phyloP scores from a whole-genome alignment of 2,888 invertebrate genomes.

The Mimas tiliae region DNA sequence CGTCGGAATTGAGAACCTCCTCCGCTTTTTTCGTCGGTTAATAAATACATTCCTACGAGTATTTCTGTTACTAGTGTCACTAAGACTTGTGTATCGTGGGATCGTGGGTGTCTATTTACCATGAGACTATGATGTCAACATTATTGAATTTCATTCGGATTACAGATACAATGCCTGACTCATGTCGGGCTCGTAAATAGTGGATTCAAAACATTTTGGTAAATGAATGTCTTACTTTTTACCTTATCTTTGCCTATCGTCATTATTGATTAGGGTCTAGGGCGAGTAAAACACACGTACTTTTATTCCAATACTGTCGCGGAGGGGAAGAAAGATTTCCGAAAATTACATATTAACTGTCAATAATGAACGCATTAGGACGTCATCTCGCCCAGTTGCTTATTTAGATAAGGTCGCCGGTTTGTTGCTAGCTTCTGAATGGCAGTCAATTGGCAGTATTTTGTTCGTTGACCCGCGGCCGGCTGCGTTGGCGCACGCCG shows the following conservation, averaged over 20 bases:
- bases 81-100: no score
- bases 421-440: constrained; percentile 60
- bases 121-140: background rate
- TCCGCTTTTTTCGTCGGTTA: no score
- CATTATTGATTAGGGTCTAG: background rate
- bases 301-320: background rate
- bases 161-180: background rate
- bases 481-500: constrained; percentile 53
- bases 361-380: constrained; percentile 22
- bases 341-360: no score
- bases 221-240: background rate
- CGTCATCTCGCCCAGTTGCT: constrained; percentile 45
- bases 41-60: no score
- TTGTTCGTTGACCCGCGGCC: constrained; percentile 74
- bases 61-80: no score
- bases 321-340: background rate
- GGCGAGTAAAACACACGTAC: no score
- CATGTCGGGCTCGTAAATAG: background rate
- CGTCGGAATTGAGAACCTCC: no score
- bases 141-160: background rate
- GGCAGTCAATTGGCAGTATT: constrained; percentile 64
- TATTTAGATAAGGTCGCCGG: constrained; percentile 69
- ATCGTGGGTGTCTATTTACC: background rate
- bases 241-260: background rate
- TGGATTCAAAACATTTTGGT: background rate